phyloP scores from a whole-genome alignment of 2,888 invertebrate genomes.

The Allacma fusca region DNA sequence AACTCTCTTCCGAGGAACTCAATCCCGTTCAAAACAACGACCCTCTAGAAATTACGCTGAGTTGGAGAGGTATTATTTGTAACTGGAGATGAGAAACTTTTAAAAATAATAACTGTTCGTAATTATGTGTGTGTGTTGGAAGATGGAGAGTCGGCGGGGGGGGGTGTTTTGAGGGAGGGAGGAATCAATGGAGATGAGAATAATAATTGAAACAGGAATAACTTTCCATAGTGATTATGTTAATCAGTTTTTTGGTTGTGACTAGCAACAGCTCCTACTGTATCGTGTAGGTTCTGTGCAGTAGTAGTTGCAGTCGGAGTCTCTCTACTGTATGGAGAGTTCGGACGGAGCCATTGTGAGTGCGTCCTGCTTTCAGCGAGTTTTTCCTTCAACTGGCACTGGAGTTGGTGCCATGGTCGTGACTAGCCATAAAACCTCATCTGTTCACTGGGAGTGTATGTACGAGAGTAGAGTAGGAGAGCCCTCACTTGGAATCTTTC shows the following conservation, averaged over 20 bases:
- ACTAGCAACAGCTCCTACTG: too few relatives aligned
- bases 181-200: neutral
- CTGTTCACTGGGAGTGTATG: slow-evolving; percentile 6
- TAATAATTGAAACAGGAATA: neutral
- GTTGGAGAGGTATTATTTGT: too few relatives aligned
- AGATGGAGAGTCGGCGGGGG: too few relatives aligned
- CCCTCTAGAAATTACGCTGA: too few relatives aligned
- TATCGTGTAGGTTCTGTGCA: too few relatives aligned
- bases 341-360: neutral
- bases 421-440: slow-evolving; percentile 26
- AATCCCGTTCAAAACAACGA: too few relatives aligned
- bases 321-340: neutral
- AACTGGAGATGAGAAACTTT: too few relatives aligned
- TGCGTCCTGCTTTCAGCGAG: slow-evolving; percentile 27
- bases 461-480: neutral
- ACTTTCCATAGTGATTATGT: neutral
- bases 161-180: too few relatives aligned
- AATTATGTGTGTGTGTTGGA: too few relatives aligned
- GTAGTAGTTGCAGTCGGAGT: neutral
- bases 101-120: too few relatives aligned
- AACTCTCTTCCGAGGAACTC: too few relatives aligned
- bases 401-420: slow-evolving; percentile 5
- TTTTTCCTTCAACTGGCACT: slow-evolving; percentile 21
- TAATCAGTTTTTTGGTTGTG: neutral
- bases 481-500: neutral